Evolutionary conservation across 2,797 vertebrate species (phyloP).

Genomic region (Bothrops alternatus): DNA sequence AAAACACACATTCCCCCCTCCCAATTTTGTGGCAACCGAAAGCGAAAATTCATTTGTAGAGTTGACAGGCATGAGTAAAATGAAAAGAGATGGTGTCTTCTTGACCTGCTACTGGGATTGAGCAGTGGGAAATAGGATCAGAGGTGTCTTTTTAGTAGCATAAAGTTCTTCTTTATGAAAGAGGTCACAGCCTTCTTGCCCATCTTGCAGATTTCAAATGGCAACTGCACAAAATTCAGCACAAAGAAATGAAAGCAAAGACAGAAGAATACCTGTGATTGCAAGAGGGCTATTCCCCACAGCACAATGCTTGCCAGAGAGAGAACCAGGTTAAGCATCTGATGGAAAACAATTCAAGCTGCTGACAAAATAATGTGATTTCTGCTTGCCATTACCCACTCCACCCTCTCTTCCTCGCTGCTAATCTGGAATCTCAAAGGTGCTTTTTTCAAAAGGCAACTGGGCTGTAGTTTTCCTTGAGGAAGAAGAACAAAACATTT

Average conservation of each 20-base stretch:
- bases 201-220: not conserved
- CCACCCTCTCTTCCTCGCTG: not conserved
- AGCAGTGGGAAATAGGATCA: not conserved
- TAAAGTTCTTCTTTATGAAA: not conserved
- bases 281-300: not conserved
- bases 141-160: not conserved
- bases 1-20: no score
- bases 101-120: not conserved
- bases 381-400: not conserved
- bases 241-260: not conserved
- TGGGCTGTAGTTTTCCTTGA: not conserved
- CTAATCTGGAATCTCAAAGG: not conserved
- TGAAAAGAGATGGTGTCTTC: not conserved
- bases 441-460: not conserved
- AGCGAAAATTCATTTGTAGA: no score
- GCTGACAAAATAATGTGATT: constrained; percentile 1
- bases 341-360: not conserved
- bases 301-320: not conserved
- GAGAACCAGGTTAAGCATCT: not conserved
- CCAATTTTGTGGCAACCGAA: no score
- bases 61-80: not conserved
- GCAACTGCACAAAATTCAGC: not conserved
- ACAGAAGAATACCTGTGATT: not conserved
- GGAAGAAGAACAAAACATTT: not conserved
- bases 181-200: not conserved